Evolutionary conservation across 1,140 invertebrate species (phyloP), one percentile per base, ranked within the genome.

Genomic region (Antheraea mylitta): DNA sequence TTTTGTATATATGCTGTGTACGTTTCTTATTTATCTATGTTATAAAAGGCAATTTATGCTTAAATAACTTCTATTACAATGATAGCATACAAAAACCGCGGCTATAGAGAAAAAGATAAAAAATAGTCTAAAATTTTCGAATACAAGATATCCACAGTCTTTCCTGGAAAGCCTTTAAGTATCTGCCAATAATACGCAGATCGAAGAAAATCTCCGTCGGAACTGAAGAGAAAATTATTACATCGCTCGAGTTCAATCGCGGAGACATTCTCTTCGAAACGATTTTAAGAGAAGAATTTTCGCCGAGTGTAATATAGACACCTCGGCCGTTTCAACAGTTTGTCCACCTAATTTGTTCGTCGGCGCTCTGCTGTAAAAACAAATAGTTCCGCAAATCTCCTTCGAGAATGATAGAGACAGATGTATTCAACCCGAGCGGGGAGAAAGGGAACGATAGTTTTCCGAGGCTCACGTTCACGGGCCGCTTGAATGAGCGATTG

Each of bases 281-380:
- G 81, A 79, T 88, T 89, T 84, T 83, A 83, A 85, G 81, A 83
- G 85, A 88, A 84, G 82, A 87, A 89, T 90, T 90, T 82, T 69
- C 83, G 71, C 78, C 76, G 80, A 84, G 75, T 79, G 82, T 80
- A 88, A 91, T 86, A 91, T 85, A 89, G 87, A 90, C 89, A 90
- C 86, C 86, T 90, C 85, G 84, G 73, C 80, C 82, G 85, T 80
- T 89, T 87, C 85, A 86, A 90, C 87, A 90, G 89, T 91, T 89
- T 90, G 89, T 90, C 89, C 86, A 87, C 86, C 89, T 91, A 91
- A 90, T 91, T 91, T 91, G 87, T 90, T 90, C 89, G 81, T 74
- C 82, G 86, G 73, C 86, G 86, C 82, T 84, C 87, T 78, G 85
- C 89, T 89, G 87, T 85, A 89, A 89, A 90, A 91, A 91, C 87